Conservation (phyloP, 2,888 invertebrate genomes). For the Bhutanitis thaidina region DNA sequence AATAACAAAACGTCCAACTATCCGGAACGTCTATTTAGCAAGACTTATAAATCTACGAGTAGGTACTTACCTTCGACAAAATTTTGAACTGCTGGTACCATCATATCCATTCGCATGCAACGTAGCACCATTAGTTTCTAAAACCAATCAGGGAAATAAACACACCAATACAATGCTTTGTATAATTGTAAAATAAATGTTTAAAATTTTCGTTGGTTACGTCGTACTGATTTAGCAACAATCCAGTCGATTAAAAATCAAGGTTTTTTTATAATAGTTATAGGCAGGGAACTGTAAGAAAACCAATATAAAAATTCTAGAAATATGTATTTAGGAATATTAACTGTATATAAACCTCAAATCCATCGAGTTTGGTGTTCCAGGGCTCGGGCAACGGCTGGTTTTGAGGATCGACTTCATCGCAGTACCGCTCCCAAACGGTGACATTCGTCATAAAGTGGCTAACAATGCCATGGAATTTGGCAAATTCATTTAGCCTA, state of each 20-base stretch:
- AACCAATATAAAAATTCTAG: too few species aligned
- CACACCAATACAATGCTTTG: too few species aligned
- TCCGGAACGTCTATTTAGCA: too few species aligned
- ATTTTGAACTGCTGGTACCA: constrained; percentile 87
- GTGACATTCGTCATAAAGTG: constrained; percentile 79
- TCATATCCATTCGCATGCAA: constrained; percentile 92
- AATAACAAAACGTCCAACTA: too few species aligned
- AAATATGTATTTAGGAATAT: too few species aligned
- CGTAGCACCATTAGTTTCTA: constrained; percentile 89
- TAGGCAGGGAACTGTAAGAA: too few species aligned
- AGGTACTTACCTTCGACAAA: constrained; percentile 84
- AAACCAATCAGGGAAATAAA: constrained; percentile 19
- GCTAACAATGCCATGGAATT: constrained; percentile 82
- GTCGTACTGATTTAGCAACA: too few species aligned
- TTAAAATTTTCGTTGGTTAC: too few species aligned
- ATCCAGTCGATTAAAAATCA: too few species aligned
- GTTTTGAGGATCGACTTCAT: constrained; percentile 87
- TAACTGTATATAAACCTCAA: constrained; percentile 60
- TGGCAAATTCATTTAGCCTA: constrained; percentile 66
- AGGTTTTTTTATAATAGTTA: too few species aligned
- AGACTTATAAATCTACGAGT: too few species aligned
- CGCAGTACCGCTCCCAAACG: constrained; percentile 87
- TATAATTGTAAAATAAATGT: too few species aligned
- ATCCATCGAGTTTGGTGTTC: constrained; percentile 79
- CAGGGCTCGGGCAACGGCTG: constrained; percentile 85